Base-by-base conservation (phyloP, 2,113 vertebrate species). In the Haliaeetus leucogaster region DNA sequence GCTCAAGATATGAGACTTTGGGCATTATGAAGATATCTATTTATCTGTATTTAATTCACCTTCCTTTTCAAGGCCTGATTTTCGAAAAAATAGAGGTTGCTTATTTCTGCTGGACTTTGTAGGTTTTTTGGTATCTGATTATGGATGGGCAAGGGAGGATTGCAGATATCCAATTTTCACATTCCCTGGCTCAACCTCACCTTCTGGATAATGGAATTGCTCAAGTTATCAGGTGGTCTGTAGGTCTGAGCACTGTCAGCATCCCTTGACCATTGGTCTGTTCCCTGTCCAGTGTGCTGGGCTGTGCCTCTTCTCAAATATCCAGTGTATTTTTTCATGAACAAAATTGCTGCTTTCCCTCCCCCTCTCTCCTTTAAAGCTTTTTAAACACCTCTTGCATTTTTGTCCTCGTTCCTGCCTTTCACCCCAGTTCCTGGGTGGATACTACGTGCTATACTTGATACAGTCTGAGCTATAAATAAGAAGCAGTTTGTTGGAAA, bases 381-480 rank as follows among this genome's bases (percentile, higher is more conserved):
- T 73, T 79, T 78, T 93, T 36, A 62, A 87, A 38, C 62, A 91
- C 58, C 58, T 95, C 73, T 90, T 73, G 50, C 84, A 70, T 93
- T 95, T 97, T 95, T 95, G 95, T 95, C 94, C 94, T 97, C 67
- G 0, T 96, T 97, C 89, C 94, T 91, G 58, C 94, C 94, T 97
- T 97, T 97, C 96, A 97, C 94, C 95, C 93, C 93, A 89, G 93
- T 96, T 96, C 84, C 91, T 95, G 82, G 89, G 78, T 82, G 81
- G 95, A 94, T 97, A 95, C 95, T 97, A 97, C 0, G 3, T 93
- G 79, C 93, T 97, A 97, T 96, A 95, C 93, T 96, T 47, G 82
- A 62, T 93, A 74, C 82, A 96, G 86, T 91, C 91, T 82, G 90
- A 95, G 87, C 95, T 97, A 95, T 96, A 97, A 97, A 97, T 96